Percentiles rank a stretch among this genome's conserved stretches.
Evolutionary conservation across 2,888 invertebrate genomes (phyloP).

Genomic region (Andrena praecox): DNA sequence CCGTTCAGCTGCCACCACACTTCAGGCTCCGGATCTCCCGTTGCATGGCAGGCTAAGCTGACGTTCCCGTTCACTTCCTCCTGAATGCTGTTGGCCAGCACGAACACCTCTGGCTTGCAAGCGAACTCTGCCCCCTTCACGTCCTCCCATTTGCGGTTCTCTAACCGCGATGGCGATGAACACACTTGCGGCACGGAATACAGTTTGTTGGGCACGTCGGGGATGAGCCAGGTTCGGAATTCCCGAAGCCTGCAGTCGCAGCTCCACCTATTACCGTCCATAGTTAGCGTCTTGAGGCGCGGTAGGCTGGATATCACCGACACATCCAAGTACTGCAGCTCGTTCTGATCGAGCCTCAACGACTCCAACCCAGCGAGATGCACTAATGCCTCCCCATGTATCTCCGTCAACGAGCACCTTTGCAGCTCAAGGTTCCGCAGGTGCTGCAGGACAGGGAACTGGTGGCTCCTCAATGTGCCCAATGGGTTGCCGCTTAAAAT

Average conservation of each 20-base stretch:
- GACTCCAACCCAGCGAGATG: constrained; percentile 91
- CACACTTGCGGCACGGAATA: constrained; percentile 91
- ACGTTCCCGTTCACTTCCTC: constrained; percentile 94
- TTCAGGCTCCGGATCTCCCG: constrained; percentile 93
- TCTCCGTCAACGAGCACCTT: constrained; percentile 90
- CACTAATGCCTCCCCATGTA: constrained; percentile 92
- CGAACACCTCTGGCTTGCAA: constrained; percentile 90
- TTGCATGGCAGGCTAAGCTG: constrained; percentile 92
- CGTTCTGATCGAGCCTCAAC: constrained; percentile 93
- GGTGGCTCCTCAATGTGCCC: constrained; percentile 89
- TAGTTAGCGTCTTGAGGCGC: constrained; percentile 91
- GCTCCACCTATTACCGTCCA: constrained; percentile 95
- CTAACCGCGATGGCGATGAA: constrained; percentile 89
- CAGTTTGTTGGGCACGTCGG: constrained; percentile 87
- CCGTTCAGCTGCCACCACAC: constrained; percentile 94
- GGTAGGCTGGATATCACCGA: constrained; percentile 90
- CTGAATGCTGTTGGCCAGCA: constrained; percentile 86
- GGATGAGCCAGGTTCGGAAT: constrained; percentile 93
- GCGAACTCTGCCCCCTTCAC: constrained; percentile 92
- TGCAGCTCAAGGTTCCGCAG: constrained; percentile 92
- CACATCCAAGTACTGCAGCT: constrained; percentile 89
- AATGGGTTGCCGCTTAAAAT: constrained; percentile 94
- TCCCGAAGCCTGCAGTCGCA: constrained; percentile 95
- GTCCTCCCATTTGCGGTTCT: constrained; percentile 91
- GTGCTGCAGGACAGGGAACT: constrained; percentile 93